Conservation (phyloP, 2,888 invertebrate genomes). For the Dione vanillae region DNA sequence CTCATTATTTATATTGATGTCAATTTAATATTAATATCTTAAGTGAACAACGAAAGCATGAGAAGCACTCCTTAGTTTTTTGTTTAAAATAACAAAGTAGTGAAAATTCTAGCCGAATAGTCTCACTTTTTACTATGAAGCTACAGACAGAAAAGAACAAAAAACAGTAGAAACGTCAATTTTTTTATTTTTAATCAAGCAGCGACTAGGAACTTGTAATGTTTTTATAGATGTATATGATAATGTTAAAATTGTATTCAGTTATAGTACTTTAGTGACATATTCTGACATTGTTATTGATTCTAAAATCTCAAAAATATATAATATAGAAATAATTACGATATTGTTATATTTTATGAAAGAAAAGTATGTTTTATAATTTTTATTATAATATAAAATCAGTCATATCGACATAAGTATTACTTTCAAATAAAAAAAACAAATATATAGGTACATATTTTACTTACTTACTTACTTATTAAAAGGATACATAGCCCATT, state of each 20-base stretch:
- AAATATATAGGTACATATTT: not conserved
- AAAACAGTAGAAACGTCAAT: conserved; percentile 19
- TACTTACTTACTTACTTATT: not conserved
- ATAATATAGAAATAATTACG: not conserved
- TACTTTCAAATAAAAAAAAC: not conserved
- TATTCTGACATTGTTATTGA: not conserved
- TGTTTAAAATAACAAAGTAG: conserved; percentile 28
- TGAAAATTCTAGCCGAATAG: conserved; percentile 26
- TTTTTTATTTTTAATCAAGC: conserved; percentile 32
- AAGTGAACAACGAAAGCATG: conserved; percentile 3
- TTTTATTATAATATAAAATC: not conserved
- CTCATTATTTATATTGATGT: not conserved
- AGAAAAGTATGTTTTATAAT: not conserved
- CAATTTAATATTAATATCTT: conserved; percentile 10
- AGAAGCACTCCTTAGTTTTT: conserved; percentile 12
- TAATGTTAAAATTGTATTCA: conserved; percentile 12
- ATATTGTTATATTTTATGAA: no score
- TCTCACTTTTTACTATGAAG: conserved; percentile 31
- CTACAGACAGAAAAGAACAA: conserved; percentile 31
- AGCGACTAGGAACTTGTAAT: conserved; percentile 13
- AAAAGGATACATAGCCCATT: not conserved
- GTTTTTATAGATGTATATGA: conserved; percentile 15
- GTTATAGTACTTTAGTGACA: not conserved
- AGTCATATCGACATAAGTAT: not conserved
- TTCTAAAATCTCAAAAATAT: not conserved